A percentile compares a stretch with the other conserved stretches of the same genome.
phyloP scores from a whole-genome alignment of 2,113 vertebrate genomes.

The Pseudolaguvia tuberculata region DNA sequence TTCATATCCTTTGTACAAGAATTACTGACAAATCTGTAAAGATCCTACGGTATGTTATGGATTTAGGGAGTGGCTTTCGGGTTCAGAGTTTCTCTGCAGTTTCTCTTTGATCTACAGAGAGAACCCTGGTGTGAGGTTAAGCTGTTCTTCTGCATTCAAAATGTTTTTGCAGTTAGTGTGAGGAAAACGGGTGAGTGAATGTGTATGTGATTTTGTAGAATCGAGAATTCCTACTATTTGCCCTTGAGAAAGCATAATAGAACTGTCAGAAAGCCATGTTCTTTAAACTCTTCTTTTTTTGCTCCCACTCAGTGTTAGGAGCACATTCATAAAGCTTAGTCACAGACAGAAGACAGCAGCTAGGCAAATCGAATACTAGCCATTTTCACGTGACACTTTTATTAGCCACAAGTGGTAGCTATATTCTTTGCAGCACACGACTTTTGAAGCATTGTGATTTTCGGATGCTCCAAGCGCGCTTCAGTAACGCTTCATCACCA shows the following conservation, averaged over 20 bases:
- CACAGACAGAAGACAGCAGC: constrained; percentile 40
- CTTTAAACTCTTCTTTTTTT: constrained; percentile 47
- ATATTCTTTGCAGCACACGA: too few species aligned
- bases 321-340: constrained; percentile 54
- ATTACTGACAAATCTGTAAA: neutral
- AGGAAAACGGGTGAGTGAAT: neutral
- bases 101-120: neutral
- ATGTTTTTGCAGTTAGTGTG: neutral
- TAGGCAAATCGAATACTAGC: constrained; percentile 28
- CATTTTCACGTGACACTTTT: constrained; percentile 45
- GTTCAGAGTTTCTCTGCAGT: neutral
- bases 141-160: neutral
- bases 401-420: too few species aligned
- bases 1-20: neutral
- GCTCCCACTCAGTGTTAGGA: constrained; percentile 47
- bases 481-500: too few species aligned
- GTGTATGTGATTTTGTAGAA: constrained; percentile 6
- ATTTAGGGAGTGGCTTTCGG: neutral
- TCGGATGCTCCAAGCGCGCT: too few species aligned
- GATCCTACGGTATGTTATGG: neutral
- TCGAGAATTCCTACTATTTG: constrained; percentile 21
- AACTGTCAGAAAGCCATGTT: constrained; percentile 22
- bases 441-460: too few species aligned
- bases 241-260: constrained; percentile 30
- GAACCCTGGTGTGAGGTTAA: neutral